Evolutionary conservation across 1,140 invertebrate species (phyloP).

Genomic region (Maniola jurtina): DNA sequence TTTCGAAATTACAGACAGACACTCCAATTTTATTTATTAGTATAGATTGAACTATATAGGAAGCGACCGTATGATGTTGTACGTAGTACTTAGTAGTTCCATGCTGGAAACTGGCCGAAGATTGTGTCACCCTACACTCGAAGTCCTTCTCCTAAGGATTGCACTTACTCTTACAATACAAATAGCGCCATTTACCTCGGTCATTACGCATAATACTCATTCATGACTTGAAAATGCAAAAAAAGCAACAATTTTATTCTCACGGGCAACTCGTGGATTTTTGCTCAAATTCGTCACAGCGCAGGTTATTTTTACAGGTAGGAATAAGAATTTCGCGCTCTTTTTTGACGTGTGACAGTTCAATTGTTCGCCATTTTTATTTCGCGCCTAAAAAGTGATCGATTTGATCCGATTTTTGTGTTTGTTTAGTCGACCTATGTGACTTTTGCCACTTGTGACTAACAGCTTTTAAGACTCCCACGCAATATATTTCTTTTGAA

Average conservation of each 20-base stretch:
- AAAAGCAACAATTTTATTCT: conserved; percentile 57
- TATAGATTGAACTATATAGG: too few species aligned
- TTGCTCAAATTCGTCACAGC: conserved; percentile 53
- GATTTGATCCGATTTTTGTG: conserved; percentile 67
- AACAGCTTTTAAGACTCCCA: conserved; percentile 51
- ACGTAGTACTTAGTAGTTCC: too few species aligned
- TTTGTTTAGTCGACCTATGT: conserved; percentile 56
- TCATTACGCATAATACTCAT: conserved; percentile 66
- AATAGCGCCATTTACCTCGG: conserved; percentile 66
- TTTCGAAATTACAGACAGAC: too few species aligned
- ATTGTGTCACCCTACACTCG: conserved; percentile 27
- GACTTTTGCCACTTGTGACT: conserved; percentile 37
- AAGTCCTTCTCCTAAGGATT: conserved; percentile 31
- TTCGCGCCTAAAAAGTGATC: conserved; percentile 53
- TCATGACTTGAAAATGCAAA: conserved; percentile 52
- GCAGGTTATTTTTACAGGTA: conserved; percentile 42
- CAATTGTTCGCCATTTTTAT: conserved; percentile 45
- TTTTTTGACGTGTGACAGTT: conserved; percentile 51
- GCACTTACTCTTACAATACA: conserved; percentile 52
- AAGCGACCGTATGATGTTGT: too few species aligned
- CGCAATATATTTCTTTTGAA: conserved; percentile 22
- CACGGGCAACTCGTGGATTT: conserved; percentile 43
- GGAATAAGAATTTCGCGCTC: conserved; percentile 18
- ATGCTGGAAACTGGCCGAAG: conserved; percentile 23
- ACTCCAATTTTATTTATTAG: too few species aligned